Conservation (phyloP, 2,113 vertebrate species). For the Eclectus roratus region DNA sequence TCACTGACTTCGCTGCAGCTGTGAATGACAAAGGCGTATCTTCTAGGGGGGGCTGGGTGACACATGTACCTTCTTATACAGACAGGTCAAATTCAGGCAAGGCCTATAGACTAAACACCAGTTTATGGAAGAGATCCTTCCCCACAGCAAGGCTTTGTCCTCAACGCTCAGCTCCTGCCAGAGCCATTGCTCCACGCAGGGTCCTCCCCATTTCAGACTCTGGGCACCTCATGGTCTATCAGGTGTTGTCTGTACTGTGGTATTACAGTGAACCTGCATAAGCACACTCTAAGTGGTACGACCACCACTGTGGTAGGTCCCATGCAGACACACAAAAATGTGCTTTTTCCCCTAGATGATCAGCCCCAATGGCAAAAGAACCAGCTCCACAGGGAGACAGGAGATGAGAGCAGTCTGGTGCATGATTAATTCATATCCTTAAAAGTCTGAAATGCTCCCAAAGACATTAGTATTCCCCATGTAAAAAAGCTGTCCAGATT, state of each 20-base stretch:
- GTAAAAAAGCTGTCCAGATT: slow-evolving; percentile 23
- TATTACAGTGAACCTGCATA: neutral
- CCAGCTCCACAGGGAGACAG: slow-evolving; percentile 1
- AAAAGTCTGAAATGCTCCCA: slow-evolving; percentile 35
- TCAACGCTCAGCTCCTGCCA: neutral
- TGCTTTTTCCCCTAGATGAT: neutral
- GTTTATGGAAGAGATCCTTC: neutral
- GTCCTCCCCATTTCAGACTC: neutral
- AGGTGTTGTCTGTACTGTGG: neutral
- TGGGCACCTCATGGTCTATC: neutral
- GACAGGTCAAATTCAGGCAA: neutral
- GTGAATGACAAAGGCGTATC: neutral
- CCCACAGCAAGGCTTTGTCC: neutral
- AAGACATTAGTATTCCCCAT: neutral
- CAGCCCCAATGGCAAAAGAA: neutral
- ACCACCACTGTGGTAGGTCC: neutral
- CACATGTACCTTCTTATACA: neutral
- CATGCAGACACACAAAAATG: neutral
- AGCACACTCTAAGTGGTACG: neutral
- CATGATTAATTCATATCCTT: slow-evolving; percentile 47
- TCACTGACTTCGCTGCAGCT: neutral
- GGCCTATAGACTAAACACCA: neutral
- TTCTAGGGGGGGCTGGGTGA: neutral
- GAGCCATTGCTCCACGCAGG: neutral
- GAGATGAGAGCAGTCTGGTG: slow-evolving; percentile 26